Percentiles rank a stretch among this genome's conserved stretches.
phyloP scores from a whole-genome alignment of 2,113 vertebrate genomes.

The Toxostoma redivivum region DNA sequence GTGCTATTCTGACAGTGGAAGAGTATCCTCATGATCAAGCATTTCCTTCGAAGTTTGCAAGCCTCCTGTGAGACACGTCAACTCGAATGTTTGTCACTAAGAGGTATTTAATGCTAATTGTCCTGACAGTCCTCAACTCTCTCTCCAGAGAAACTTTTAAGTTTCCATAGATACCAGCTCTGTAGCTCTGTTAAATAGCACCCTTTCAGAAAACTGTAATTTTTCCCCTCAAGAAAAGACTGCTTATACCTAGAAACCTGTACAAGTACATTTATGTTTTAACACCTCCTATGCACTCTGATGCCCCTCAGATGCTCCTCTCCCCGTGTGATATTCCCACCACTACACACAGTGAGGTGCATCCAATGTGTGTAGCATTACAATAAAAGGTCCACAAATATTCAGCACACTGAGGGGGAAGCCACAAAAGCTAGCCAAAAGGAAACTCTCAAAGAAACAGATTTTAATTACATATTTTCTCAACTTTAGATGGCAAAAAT shows the following conservation, averaged over 20 bases:
- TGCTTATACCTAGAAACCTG: background rate
- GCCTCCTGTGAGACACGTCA: background rate
- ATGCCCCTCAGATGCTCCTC: background rate
- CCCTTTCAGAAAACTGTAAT: background rate
- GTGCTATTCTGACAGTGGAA: background rate
- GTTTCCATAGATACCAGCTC: background rate
- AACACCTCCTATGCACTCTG: background rate
- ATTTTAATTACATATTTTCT: background rate
- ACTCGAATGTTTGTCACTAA: background rate
- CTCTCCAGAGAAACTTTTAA: background rate
- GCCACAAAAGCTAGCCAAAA: background rate
- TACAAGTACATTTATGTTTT: background rate
- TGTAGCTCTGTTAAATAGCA: background rate
- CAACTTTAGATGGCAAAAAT: background rate
- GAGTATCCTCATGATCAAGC: background rate
- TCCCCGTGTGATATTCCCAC: background rate
- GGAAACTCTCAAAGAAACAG: background rate
- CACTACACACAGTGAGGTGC: background rate
- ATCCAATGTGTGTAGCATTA: accelerated
- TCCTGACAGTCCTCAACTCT: background rate
- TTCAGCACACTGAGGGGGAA: background rate
- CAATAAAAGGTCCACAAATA: background rate
- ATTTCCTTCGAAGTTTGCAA: background rate
- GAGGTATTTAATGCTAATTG: background rate
- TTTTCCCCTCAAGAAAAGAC: background rate